Evolutionary conservation across 2,888 invertebrate species (phyloP), one percentile per base, ranked within the genome.

Genomic region (Xylocampa areola): DNA sequence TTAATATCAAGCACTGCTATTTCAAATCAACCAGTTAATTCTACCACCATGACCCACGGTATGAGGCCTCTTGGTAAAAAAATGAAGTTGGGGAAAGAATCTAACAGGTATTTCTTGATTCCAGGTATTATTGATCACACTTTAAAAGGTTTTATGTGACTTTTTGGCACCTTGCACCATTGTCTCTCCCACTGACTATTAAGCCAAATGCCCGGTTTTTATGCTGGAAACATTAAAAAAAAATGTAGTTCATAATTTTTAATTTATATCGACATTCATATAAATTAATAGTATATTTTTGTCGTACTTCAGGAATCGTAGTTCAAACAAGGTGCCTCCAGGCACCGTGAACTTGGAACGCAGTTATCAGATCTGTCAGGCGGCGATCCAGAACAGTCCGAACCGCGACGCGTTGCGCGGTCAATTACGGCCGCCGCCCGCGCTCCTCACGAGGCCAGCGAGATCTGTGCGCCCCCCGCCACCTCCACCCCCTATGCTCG

Each of bases 351-450:
- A 99, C 90, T 92, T 98, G 49, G 98, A 98, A 86, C 95, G 99
- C 52, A 98, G 98, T 85, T 98, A 98, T 89, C 98, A 98, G 92
- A 99, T 99, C 77, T 98, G 97, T 80, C 97, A 97, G 88, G 97
- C 97, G 35, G 97, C 97, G n/a, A 97, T 99, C 68, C 98, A 98
- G 90, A 98, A 98, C 88, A 98, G 98, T 83, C 98, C 98, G 0
- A 98, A 98, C 91, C 95, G 98, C 13, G 97, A 98, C 84, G 97
- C 97, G 77, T 89, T 98, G 40, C 96, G 97, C 53, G 97, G 97
- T 4, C 98, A 98, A 84, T 89, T 98, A 74, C 96, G 97, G 68
- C 98, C 98, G 35, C 98, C 98, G 10, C 97, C 98, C 2, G 96
- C 97, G 58, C 93, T 97, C 61, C 91, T 97, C 44, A 95, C 95